phyloP scores from a whole-genome alignment of 2,888 invertebrate genomes.

The Byasa hedistus region DNA sequence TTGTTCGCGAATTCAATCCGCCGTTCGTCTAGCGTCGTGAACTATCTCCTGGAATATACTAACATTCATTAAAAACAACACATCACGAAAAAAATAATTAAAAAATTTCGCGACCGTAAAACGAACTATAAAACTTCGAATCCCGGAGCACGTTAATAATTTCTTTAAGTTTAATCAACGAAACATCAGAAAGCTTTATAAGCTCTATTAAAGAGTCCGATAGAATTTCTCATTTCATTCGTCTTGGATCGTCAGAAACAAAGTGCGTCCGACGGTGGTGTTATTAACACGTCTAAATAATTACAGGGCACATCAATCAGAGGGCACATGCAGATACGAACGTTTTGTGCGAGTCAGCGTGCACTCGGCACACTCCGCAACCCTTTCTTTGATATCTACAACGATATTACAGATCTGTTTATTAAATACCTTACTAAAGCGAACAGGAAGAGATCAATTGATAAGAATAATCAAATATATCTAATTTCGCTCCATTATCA shows the following conservation, averaged over 20 bases:
- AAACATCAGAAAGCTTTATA: conserved; percentile 74
- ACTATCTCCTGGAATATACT: background rate
- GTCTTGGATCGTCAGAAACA: conserved; percentile 79
- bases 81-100: conserved; percentile 15
- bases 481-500: no score
- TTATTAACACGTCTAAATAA: conserved; percentile 81
- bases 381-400: conserved; percentile 77
- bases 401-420: conserved; percentile 73
- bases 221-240: conserved; percentile 79
- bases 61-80: background rate
- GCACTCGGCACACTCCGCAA: conserved; percentile 72
- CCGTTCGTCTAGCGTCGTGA: background rate
- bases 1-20: background rate
- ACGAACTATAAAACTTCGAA: conserved; percentile 42
- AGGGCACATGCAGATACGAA: conserved; percentile 74
- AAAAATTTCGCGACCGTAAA: conserved; percentile 50
- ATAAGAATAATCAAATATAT: conserved; percentile 28
- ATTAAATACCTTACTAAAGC: conserved; percentile 58
- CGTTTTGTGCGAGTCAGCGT: conserved; percentile 78
- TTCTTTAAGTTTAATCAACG: conserved; percentile 72
- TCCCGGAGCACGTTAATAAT: conserved; percentile 54
- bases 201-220: conserved; percentile 72
- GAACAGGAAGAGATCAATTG: conserved; percentile 45
- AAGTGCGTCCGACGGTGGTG: conserved; percentile 76
- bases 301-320: conserved; percentile 81